Evolutionary conservation across 1,140 invertebrate species (phyloP).

Genomic region (Odontomachus brunneus): DNA sequence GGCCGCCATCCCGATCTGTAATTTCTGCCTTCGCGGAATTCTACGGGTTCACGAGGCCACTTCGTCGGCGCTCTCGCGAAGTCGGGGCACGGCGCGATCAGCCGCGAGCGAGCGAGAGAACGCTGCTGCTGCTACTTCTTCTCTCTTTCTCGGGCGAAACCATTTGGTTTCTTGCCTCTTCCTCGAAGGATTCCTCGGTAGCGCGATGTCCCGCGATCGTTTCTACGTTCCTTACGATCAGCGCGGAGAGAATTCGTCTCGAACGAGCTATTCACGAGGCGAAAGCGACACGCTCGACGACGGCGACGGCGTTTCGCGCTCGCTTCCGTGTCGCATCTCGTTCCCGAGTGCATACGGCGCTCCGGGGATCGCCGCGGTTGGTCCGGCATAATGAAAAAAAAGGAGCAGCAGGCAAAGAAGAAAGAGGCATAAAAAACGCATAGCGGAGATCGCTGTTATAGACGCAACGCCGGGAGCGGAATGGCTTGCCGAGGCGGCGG

Average conservation of each 20-base stretch:
- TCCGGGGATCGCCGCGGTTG: constrained; percentile 39
- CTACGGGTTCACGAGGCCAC: not conserved
- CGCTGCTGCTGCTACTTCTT: no score
- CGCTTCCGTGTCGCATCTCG: constrained; percentile 14
- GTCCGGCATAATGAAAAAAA: constrained; percentile 42
- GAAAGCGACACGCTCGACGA: no score
- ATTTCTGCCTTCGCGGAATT: constrained; percentile 49
- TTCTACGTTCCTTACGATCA: no score
- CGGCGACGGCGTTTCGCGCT: not conserved
- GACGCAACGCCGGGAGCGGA: constrained; percentile 50
- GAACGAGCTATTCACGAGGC: no score
- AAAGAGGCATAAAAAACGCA: constrained; percentile 27
- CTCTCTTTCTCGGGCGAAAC: no score
- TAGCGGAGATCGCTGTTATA: constrained; percentile 68
- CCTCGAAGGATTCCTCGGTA: no score
- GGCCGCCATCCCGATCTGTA: constrained; percentile 44
- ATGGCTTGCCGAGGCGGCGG: constrained; percentile 47
- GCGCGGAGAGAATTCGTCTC: no score
- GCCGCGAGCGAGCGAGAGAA: not conserved
- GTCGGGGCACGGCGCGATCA: not conserved
- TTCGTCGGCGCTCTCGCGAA: no score
- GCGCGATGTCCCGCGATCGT: no score
- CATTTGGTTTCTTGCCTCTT: no score
- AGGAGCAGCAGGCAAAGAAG: not conserved
- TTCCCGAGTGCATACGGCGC: not conserved